phyloP scores from a whole-genome alignment of 1,140 invertebrate species.

The Homarus americanus region DNA sequence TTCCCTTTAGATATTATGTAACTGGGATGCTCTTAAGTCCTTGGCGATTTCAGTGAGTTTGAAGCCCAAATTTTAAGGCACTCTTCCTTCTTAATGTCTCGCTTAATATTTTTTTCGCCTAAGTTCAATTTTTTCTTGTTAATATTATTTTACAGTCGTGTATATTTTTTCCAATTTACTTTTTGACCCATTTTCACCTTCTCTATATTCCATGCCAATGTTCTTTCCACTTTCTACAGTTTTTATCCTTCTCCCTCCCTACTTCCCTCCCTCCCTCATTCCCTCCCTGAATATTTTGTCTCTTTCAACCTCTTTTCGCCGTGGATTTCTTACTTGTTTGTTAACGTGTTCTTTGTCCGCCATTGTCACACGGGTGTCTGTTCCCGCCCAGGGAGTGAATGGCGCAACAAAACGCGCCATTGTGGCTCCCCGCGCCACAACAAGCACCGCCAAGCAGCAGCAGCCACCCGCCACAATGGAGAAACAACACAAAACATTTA shows the following conservation, averaged over 20 bases:
- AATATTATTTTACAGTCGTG: neutral
- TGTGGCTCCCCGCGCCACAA: neutral
- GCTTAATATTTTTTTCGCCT: too few relatives aligned
- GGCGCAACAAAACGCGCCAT: neutral
- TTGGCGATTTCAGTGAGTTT: too few relatives aligned
- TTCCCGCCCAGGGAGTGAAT: neutral
- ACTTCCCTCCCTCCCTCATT: neutral
- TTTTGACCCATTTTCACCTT: neutral
- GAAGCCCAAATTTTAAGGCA: too few relatives aligned
- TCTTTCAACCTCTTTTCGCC: neutral
- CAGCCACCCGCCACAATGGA: neutral
- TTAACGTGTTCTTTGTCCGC: neutral
- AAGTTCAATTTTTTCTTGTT: too few relatives aligned
- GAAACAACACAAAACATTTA: neutral
- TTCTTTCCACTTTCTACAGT: neutral
- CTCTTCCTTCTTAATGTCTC: too few relatives aligned
- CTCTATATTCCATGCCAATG: neutral
- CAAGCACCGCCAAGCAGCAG: neutral
- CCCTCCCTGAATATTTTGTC: neutral
- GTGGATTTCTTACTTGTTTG: neutral
- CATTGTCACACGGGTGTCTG: slow-evolving; percentile 6
- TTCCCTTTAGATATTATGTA: too few relatives aligned
- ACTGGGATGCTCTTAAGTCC: too few relatives aligned
- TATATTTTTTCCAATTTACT: neutral
- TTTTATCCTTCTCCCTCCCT: neutral